Percentiles rank a stretch among this genome's conserved stretches.
phyloP scores from a whole-genome alignment of 2,888 invertebrate species.

The Actias luna region DNA sequence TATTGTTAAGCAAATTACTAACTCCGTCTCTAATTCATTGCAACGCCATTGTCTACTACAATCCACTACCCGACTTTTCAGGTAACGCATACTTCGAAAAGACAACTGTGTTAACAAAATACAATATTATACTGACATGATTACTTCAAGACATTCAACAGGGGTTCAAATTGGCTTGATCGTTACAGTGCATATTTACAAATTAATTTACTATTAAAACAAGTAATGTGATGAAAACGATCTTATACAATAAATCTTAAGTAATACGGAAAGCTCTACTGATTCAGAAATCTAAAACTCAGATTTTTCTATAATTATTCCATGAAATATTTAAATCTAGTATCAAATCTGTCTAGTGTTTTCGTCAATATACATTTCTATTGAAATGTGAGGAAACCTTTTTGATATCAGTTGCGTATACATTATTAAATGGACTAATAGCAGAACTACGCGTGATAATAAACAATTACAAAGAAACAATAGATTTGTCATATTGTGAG shows the following conservation, averaged over 20 bases:
- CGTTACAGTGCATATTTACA: too few relatives aligned
- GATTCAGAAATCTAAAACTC: too few relatives aligned
- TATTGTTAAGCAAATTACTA: conserved; percentile 73
- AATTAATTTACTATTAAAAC: too few relatives aligned
- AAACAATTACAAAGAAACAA: conserved; percentile 25
- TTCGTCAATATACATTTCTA: neutral
- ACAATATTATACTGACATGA: neutral
- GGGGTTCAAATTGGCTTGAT: neutral
- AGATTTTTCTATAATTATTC: too few relatives aligned
- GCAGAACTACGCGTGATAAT: conserved; percentile 24
- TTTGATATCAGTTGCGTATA: neutral
- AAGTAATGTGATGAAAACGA: too few relatives aligned
- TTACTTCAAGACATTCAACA: neutral
- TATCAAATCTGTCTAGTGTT: too few relatives aligned
- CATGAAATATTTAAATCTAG: neutral
- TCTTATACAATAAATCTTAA: too few relatives aligned
- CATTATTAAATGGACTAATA: neutral
- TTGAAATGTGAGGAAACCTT: neutral
- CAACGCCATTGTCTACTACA: conserved; percentile 65
- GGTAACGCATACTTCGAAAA: conserved; percentile 50
- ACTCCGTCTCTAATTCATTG: conserved; percentile 71
- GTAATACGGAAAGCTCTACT: too few relatives aligned
- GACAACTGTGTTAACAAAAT: conserved; percentile 25
- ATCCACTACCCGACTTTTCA: conserved; percentile 65
- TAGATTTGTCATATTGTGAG: conserved; percentile 11